Evolutionary conservation across 2,888 invertebrate species (phyloP).

Genomic region (Erynnis tages): DNA sequence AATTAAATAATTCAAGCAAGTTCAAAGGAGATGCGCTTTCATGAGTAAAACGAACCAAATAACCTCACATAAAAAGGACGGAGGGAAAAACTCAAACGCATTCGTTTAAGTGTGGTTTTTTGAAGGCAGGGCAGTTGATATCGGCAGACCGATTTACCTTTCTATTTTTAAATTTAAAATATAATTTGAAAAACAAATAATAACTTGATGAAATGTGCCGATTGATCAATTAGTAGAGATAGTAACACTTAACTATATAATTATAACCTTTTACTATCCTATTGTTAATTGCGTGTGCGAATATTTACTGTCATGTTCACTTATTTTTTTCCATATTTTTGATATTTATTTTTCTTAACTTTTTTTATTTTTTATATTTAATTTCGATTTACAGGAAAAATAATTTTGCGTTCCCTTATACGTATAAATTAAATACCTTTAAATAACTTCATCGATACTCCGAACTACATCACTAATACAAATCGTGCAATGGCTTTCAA

Average conservation of each 20-base stretch:
- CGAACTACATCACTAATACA: conserved; percentile 47
- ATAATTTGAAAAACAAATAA: not conserved
- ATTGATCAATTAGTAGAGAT: too few species aligned
- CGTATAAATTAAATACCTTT: not conserved
- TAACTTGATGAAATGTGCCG: too few species aligned
- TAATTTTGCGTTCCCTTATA: too few species aligned
- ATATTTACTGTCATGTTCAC: too few species aligned
- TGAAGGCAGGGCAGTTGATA: conserved; percentile 2
- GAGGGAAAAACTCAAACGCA: conserved; percentile 57
- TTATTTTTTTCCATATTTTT: too few species aligned
- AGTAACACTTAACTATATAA: too few species aligned
- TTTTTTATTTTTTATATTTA: too few species aligned
- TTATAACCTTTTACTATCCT: too few species aligned
- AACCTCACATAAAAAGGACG: conserved; percentile 56
- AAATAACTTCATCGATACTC: conserved; percentile 1
- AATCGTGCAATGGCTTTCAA: conserved; percentile 63
- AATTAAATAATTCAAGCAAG: conserved; percentile 77
- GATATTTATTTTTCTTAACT: too few species aligned
- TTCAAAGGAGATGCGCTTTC: conserved; percentile 78
- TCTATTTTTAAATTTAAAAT: not conserved
- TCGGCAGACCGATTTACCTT: conserved; percentile 35
- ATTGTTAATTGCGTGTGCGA: too few species aligned
- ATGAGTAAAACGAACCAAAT: conserved; percentile 73
- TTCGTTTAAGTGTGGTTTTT: conserved; percentile 47
- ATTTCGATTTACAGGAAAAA: too few species aligned